Conservation (phyloP, 92 coral and sea anemone species). For the Palythoa grandiflora region DNA sequence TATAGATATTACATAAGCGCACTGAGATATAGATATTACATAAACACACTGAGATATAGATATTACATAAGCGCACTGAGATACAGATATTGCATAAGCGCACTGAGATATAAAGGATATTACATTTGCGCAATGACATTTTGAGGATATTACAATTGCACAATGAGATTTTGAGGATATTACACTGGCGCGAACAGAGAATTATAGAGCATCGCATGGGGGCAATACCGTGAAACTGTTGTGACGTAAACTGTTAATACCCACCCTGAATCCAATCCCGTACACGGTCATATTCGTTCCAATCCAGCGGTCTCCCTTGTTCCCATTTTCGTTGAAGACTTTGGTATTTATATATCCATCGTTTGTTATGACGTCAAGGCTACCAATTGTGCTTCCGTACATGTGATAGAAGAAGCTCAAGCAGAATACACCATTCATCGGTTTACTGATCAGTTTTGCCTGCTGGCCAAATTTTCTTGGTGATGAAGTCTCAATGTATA, state of each 20-base stretch:
- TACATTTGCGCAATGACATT: too few species aligned
- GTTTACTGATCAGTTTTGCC: conserved; percentile 9
- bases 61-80: too few species aligned
- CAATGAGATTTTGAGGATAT: too few species aligned
- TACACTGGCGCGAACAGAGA: too few species aligned
- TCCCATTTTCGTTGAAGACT: background rate
- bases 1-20: too few species aligned
- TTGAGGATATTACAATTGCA: too few species aligned
- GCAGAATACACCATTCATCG: conserved; percentile 17
- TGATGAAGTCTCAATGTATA: conserved; percentile 13
- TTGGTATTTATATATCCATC: background rate
- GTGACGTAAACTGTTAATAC: background rate
- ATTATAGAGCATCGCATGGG: too few species aligned
- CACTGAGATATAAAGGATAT: too few species aligned
- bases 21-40: too few species aligned
- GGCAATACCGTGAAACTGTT: background rate
- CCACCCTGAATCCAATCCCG: conserved; percentile 23
- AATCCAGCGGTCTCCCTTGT: background rate
- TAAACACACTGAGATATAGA: too few species aligned
- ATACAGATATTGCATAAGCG: too few species aligned
- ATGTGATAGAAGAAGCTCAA: conserved; percentile 37
- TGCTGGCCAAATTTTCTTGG: background rate
- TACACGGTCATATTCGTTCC: conserved; percentile 22
- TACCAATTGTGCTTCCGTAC: background rate
- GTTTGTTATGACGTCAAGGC: background rate